Conservation (phyloP, 2,888 invertebrate genomes). For the Sympetrum striolatum region DNA sequence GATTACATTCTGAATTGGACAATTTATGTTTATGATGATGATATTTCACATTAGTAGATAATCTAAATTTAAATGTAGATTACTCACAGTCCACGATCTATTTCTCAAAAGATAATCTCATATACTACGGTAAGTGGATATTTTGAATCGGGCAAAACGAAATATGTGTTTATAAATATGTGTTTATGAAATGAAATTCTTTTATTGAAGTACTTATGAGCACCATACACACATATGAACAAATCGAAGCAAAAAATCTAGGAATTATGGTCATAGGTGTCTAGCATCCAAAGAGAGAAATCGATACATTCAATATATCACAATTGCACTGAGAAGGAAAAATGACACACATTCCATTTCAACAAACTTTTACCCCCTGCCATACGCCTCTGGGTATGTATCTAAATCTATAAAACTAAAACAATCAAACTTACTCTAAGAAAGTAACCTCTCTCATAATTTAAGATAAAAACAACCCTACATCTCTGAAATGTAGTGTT, state of each 20-base stretch:
- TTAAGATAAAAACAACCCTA: not conserved
- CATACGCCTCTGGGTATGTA: no score
- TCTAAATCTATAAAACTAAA: no score
- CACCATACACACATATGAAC: conserved; percentile 32
- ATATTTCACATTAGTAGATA: no score
- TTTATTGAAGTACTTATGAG: conserved; percentile 12
- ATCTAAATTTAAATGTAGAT: no score
- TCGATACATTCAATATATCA: not conserved
- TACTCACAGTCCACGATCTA: no score
- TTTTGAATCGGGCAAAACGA: not conserved
- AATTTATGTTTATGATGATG: no score
- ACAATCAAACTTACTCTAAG: not conserved
- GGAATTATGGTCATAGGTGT: not conserved
- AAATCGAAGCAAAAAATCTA: not conserved
- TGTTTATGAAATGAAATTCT: not conserved
- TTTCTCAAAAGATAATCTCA: no score
- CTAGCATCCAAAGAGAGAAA: not conserved
- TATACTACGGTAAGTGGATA: no score
- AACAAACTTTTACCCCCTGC: no score
- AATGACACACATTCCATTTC: not conserved
- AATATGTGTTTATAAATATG: no score
- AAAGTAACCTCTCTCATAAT: not conserved
- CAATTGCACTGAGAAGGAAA: not conserved
- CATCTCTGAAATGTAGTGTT: not conserved
- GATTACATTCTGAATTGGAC: no score